phyloP scores from a whole-genome alignment of 2,797 vertebrate genomes.

The Eptatretus atami region DNA sequence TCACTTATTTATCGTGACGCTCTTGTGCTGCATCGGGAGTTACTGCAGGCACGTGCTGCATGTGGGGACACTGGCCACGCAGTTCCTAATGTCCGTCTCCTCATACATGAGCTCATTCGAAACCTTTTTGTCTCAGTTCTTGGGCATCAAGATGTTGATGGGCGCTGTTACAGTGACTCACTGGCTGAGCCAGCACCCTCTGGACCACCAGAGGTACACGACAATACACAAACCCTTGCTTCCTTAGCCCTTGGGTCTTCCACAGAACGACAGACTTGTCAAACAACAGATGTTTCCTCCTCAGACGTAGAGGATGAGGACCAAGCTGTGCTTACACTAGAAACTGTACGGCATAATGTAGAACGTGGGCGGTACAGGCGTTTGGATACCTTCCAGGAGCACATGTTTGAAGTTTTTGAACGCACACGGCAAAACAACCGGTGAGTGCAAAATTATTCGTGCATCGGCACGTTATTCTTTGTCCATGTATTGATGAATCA shows the following conservation, averaged over 20 bases:
- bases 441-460: conserved; percentile 15
- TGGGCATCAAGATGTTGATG: conserved; percentile 85
- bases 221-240: too few relatives aligned
- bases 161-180: conserved; percentile 87
- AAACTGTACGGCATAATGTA: conserved; percentile 59
- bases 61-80: neutral
- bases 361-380: conserved; percentile 58
- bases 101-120: conserved; percentile 82
- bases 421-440: conserved; percentile 63
- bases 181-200: conserved; percentile 13
- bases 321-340: conserved; percentile 50
- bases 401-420: conserved; percentile 93
- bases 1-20: conserved; percentile 94
- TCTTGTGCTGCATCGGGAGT: conserved; percentile 57
- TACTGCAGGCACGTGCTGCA: conserved; percentile 44
- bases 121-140: conserved; percentile 91
- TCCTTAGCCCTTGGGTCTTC: too few relatives aligned
- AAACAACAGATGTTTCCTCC: conserved; percentile 22
- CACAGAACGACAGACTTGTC: too few relatives aligned
- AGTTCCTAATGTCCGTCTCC: conserved; percentile 45
- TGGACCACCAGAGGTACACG: neutral
- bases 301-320: conserved; percentile 12
- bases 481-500: too few relatives aligned
- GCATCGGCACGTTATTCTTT: too few relatives aligned
- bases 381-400: conserved; percentile 81